These are phyloP conservation scores for Psococerastis gibbosa DNA, from an alignment of 2,888 invertebrate species.

Conservation along the genomic window DNA sequence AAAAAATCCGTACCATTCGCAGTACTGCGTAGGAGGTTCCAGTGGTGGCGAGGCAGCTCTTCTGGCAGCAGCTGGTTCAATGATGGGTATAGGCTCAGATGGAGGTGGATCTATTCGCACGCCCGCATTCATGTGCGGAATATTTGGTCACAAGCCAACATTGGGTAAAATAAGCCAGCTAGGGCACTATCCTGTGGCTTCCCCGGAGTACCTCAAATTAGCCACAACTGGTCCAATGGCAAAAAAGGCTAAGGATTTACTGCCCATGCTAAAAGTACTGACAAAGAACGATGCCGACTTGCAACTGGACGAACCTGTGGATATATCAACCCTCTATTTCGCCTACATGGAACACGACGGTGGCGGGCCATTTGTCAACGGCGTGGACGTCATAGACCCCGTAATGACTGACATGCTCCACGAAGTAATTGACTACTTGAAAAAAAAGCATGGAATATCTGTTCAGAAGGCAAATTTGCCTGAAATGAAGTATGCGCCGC, in stretches of 20 bases:
- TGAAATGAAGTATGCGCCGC: constrained; percentile 6
- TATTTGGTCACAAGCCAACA: constrained; percentile 74
- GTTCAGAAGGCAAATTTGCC: constrained; percentile 33
- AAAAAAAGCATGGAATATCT: constrained; percentile 32
- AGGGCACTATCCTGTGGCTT: constrained; percentile 42
- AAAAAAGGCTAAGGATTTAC: constrained; percentile 68
- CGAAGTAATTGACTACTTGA: constrained; percentile 33
- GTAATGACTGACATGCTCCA: constrained; percentile 38
- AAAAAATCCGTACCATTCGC: constrained; percentile 63
- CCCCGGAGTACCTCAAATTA: constrained; percentile 40
- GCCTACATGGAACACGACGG: constrained; percentile 65
- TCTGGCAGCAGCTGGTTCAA: constrained; percentile 57
- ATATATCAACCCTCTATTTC: constrained; percentile 42
- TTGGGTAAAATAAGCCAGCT: constrained; percentile 5
- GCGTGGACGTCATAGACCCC: constrained; percentile 30
- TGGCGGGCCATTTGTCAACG: constrained; percentile 37
- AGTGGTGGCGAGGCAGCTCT: constrained; percentile 72
- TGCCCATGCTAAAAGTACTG: constrained; percentile 51
- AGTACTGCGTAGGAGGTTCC: constrained; percentile 63
- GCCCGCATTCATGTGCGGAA: constrained; percentile 78
- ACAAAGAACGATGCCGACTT: constrained; percentile 31
- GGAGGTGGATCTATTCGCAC: constrained; percentile 76
- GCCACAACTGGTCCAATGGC: constrained; percentile 64
- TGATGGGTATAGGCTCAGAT: constrained; percentile 72
- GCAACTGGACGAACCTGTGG: constrained; percentile 31